Evolutionary conservation across 2,113 vertebrate genomes (phyloP), one percentile per base, ranked within the genome.

Genomic region (Eulacestoma nigropectus): DNA sequence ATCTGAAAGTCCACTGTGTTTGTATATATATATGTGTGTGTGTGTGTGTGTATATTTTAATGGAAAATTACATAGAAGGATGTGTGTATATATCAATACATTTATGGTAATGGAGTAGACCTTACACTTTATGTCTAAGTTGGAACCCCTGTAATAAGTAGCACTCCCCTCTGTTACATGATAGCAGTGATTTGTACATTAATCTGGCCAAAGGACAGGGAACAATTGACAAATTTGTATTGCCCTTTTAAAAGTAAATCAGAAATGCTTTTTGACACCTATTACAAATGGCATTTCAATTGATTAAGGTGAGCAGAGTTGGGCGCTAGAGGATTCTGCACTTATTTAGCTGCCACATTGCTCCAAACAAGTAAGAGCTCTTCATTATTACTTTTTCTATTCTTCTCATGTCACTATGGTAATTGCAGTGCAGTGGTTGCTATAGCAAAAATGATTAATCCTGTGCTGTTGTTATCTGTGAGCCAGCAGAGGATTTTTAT

Each of bases 381-480:
- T 93, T 97, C 50, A 29, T 97, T 90, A 92, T 50, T 90, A 75
- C 95, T 97, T 90, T 73, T 84, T 32, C 75, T 90, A 80, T 84
- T 68, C 86, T 90, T 72, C 89, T 83, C 89, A 33, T 72, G 84
- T 95, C 97, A 95, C 94, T 91, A 70, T 95, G 65, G 81, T 91
- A 92, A 97, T 96, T 95, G 94, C 92, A 96, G 86, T 87, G 72
- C 82, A 79, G 52, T 81, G 64, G 85, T 97, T 98, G 94, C 95
- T 94, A 97, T 98, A 94, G 95, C 93, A 97, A 85, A 97, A 97
- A 87, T 89, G 57, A 96, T 98, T 94, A 96, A 87, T 95, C 70
- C 91, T 94, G 52, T 0, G 1, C 80, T 91, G 87, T 77, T 96
- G 70, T 91, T 96, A 91, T 94, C 90, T 95, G 52, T 83, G 50